Evolutionary conservation across 2,888 invertebrate species (phyloP).

Genomic region (Rapana venosa): DNA sequence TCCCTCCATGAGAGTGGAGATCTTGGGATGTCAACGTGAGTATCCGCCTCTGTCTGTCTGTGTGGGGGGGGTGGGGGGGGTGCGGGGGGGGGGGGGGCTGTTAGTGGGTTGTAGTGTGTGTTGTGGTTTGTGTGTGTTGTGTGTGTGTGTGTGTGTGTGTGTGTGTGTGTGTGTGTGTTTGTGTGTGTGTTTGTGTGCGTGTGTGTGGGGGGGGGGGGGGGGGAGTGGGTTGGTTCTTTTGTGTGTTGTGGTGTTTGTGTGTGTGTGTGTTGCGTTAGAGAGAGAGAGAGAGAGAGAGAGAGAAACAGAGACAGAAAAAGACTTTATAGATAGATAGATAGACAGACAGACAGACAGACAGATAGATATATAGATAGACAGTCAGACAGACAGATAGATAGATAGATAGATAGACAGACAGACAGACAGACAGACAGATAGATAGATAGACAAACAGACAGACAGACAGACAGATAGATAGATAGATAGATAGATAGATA

Average conservation of each 20-base stretch:
- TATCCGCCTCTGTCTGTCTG: constrained; percentile 30
- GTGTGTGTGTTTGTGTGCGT: neutral
- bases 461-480: too few relatives aligned
- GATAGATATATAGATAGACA: neutral
- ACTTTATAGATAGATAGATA: neutral
- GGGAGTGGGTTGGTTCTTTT: neutral
- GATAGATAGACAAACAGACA: neutral
- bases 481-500: too few relatives aligned
- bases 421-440: neutral
- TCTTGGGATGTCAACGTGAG: constrained; percentile 81
- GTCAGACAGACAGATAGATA: neutral
- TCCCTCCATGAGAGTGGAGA: constrained; percentile 80
- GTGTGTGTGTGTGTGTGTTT: constrained; percentile 2
- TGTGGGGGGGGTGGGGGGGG: neutral
- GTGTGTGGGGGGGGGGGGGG: too few relatives aligned
- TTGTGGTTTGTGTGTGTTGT: neutral
- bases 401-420: neutral
- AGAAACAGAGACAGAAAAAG: too few relatives aligned
- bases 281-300: too few relatives aligned
- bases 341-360: neutral
- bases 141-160: constrained; percentile 12
- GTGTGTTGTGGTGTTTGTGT: neutral
- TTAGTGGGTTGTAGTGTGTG: neutral
- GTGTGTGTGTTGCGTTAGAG: neutral
- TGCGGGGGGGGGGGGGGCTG: neutral